Evolutionary conservation across 2,888 invertebrate species (phyloP), one percentile per base, ranked within the genome.

Genomic region (Catonia carolina): DNA sequence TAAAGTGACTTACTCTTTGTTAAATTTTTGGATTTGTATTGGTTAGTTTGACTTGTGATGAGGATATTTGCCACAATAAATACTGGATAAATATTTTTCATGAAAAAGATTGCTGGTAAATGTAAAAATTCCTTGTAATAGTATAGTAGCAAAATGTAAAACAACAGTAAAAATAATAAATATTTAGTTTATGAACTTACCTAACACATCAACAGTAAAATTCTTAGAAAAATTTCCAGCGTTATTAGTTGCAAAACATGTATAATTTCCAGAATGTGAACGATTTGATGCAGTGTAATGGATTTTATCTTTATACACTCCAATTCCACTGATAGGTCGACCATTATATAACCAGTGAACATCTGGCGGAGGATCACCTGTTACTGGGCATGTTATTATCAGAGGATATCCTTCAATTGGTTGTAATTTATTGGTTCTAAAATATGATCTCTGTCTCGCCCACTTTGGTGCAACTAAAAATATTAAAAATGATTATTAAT

Each of bases 281-380:
- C 55, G 53, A 7, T 55, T 27, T 7, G 48, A 17, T n/a, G 31
- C 37, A 2, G 57, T 45, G 8, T 51, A 18, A 27, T 27, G 4
- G 8, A 27, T 27, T 6, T 4, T 27, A 27, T 27, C 27, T 6
- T 27, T 27, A 14, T 45, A 42, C 36, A 59, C 53, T 23, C 15
- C 39, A 23, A 51, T 27, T 5, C 49, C 41, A 1, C 22, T 23
- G 12, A 56, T 66, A 0, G 73, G 74, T 0, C 71, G 54, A 1
- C 69, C 74, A 36, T 78, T 77, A 65, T 78, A 80, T 64, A 77
- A 77, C 84, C 85, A 85, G 60, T 76, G 75, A 18, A 84, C 74
- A 36, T 73, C 70, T 0, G 83, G 83, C 2, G 69, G 51, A 0
- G 84, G 84, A 63, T 78, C 77, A 1, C 83, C 84, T 39, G 73